These are phyloP conservation scores for Eilema caniola DNA, from an alignment of 2,888 invertebrate species.

Conservation along the genomic window DNA sequence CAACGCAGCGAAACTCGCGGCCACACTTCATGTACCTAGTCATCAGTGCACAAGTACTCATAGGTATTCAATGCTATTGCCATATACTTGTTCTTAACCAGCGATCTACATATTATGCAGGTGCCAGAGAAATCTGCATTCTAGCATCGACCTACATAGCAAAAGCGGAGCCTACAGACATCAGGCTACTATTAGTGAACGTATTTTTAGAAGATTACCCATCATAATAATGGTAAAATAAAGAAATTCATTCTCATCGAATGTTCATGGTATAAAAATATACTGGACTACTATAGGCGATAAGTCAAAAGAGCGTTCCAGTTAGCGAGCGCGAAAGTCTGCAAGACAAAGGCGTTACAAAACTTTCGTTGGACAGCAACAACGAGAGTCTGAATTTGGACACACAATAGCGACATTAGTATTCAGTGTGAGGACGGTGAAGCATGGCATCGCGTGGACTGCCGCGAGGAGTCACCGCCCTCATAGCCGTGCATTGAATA, in stretches of 20 bases:
- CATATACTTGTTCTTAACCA: constrained; percentile 48
- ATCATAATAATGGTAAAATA: background rate
- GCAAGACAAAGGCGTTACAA: constrained; percentile 80
- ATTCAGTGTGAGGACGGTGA: constrained; percentile 72
- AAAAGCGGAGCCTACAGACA: background rate
- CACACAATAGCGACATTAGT: constrained; percentile 79
- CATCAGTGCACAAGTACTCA: constrained; percentile 60
- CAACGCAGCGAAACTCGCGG: constrained; percentile 77
- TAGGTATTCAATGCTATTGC: constrained; percentile 55
- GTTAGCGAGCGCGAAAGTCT: constrained; percentile 77
- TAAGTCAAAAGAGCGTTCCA: constrained; percentile 71
- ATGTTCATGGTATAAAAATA: constrained; percentile 31
- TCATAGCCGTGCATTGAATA: constrained; percentile 79
- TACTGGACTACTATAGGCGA: constrained; percentile 33
- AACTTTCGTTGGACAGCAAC: constrained; percentile 75
- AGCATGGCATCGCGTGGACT: constrained; percentile 75
- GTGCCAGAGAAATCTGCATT: constrained; percentile 45
- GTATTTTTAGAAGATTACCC: background rate
- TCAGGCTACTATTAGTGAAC: background rate
- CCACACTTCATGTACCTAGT: constrained; percentile 54
- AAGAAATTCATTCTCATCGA: background rate
- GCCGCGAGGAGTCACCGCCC: constrained; percentile 83
- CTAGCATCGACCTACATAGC: constrained; percentile 44
- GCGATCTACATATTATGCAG: constrained; percentile 54
- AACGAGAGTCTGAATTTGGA: constrained; percentile 65